Base-by-base conservation (phyloP, 2,797 vertebrate genomes). In the Bovichtus variegatus region DNA sequence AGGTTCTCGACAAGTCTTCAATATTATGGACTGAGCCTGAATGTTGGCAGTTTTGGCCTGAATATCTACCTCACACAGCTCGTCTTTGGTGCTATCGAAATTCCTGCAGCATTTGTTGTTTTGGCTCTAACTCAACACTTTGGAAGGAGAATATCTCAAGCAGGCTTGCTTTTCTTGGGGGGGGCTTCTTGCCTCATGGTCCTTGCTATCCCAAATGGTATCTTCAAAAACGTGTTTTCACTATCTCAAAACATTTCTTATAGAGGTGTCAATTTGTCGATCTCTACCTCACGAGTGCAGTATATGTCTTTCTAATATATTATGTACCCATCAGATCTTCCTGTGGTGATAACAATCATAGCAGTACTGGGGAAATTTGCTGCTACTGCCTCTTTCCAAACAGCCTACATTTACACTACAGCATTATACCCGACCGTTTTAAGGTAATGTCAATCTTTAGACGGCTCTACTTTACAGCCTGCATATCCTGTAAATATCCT, bases 21-120 rank as follows among this genome's bases (percentile, higher is more conserved):
- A 3, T 97, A 96, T 84, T 97, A 94, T 0, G 96, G 96, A 2
- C 74, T 97, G 76, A 91, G 96, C 69, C 83, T 97, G 60, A 96
- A 96, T 0, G 94, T 97, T 27, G 94, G 95, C 0, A 92, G 87
- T 78, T 97, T 97, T 41, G 96, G 96, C 29, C 71, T 96, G 91
- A 89, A 97, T 84, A 94, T 97, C 90, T 96, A 97, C 87, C 88
- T 97, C 90, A 97, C 96, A 0, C 96, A 97, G 83, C 85, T 97
- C 1, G 87, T 97, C 0, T 97, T 97, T 7, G 95, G 96, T 54
- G 57, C 89, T 1, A 94, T 93, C 2, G 96, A 97, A 81, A 66
- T 96, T 19, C 95, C 94, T 0, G 94, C 93, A 3, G 87, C 94
- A 1, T 4, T 90, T 10, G 64, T 71, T 36, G 90, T 90, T 74